Conservation (phyloP, 2,888 invertebrate species). For the Alviniconcha strummeri region DNA sequence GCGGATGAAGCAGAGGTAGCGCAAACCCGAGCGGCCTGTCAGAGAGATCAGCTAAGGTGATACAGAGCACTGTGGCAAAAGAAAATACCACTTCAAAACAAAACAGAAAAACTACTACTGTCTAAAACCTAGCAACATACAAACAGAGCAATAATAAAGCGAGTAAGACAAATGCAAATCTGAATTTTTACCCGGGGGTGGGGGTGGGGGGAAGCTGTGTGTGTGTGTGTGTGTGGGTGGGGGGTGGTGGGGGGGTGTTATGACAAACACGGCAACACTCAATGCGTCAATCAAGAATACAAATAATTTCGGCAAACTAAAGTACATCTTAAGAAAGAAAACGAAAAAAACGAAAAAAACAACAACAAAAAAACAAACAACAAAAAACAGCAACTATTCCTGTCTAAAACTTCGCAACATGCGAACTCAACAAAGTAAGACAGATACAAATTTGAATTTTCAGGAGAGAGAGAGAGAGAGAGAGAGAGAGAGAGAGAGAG, state of each 20-base stretch:
- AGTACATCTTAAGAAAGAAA: neutral
- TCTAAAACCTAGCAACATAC: neutral
- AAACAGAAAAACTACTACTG: neutral
- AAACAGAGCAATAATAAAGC: neutral
- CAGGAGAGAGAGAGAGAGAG: too few relatives aligned
- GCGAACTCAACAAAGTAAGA: too few relatives aligned
- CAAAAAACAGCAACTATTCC: too few relatives aligned
- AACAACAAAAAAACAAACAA: too few relatives aligned
- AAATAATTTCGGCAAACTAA: neutral
- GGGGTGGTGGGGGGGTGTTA: neutral
- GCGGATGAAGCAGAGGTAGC: constrained; percentile 27
- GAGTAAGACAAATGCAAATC: neutral
- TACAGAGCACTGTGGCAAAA: neutral
- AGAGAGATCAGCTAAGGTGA: too few relatives aligned
- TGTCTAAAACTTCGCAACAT: too few relatives aligned
- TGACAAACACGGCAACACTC: too few relatives aligned
- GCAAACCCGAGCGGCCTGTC: constrained; percentile 12
- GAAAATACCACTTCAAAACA: neutral
- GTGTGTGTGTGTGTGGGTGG: neutral
- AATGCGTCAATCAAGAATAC: neutral
- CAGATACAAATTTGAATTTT: too few relatives aligned
- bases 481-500: too few relatives aligned
- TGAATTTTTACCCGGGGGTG: neutral
- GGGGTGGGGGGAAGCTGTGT: neutral
- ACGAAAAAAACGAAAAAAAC: neutral